Evolutionary conservation across 2,888 invertebrate species (phyloP).

Genomic region (Platycheirus albimanus): DNA sequence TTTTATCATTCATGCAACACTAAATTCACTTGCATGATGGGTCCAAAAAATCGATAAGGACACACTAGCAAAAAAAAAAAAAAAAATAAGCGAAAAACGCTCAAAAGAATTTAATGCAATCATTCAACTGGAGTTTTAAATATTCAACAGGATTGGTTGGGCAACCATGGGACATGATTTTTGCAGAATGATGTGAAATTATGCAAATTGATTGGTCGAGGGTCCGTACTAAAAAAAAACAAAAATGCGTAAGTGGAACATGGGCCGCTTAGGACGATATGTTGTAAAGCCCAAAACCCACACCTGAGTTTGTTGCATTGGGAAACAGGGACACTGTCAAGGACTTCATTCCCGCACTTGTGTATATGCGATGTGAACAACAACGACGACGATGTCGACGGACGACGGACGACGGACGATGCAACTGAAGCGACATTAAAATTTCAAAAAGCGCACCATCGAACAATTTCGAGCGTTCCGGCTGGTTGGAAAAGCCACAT

Average conservation of each 20-base stretch:
- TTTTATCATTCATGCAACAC: constrained; percentile 16
- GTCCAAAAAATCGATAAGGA: constrained; percentile 27
- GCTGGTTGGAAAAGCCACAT: constrained; percentile 44
- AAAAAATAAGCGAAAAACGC: constrained; percentile 4
- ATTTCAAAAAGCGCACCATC: constrained; percentile 60
- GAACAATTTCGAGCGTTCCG: constrained; percentile 36
- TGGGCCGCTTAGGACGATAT: constrained; percentile 52
- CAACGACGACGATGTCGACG: not conserved
- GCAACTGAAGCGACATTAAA: constrained; percentile 47
- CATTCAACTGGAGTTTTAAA: constrained; percentile 59
- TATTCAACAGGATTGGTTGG: constrained; percentile 58
- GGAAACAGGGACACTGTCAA: not conserved
- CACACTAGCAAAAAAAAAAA: not conserved
- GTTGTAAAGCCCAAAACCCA: constrained; percentile 16
- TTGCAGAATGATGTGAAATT: constrained; percentile 60
- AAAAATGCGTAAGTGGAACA: constrained; percentile 25
- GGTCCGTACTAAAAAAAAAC: constrained; percentile 24
- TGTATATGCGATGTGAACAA: too few relatives aligned
- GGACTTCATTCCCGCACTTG: not conserved
- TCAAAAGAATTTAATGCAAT: constrained; percentile 53
- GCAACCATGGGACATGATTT: constrained; percentile 54
- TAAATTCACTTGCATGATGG: constrained; percentile 14
- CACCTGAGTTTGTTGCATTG: constrained; percentile 51
- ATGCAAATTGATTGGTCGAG: constrained; percentile 67
- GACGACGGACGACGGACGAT: too few relatives aligned